Conservation (phyloP, 2,888 invertebrate species). For the Apamea sordens region DNA sequence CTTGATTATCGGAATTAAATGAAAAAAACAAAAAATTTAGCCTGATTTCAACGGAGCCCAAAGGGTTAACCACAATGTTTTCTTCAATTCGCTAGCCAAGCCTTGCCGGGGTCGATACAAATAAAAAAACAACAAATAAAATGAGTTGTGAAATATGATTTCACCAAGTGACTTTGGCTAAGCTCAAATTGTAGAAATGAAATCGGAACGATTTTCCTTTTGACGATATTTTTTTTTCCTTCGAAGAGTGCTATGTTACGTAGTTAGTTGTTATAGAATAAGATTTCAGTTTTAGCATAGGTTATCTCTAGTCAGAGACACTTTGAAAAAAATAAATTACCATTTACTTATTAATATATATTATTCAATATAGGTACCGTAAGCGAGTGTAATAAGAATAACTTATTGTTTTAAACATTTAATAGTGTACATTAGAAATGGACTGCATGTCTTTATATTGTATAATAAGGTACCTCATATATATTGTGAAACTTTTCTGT, state of each 20-base stretch:
- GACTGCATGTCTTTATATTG: constrained; percentile 81
- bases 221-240: constrained; percentile 79
- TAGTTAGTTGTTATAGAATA: constrained; percentile 82
- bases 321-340: constrained; percentile 86
- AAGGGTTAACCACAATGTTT: not conserved
- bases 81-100: constrained; percentile 52
- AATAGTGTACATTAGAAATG: constrained; percentile 79
- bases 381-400: constrained; percentile 85
- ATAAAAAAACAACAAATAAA: constrained; percentile 45
- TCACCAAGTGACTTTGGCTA: constrained; percentile 87
- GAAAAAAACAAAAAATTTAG: not conserved
- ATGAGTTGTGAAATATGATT: constrained; percentile 84
- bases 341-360: constrained; percentile 88
- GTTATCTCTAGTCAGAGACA: constrained; percentile 90
- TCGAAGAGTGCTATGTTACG: constrained; percentile 88
- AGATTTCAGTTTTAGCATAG: constrained; percentile 85
- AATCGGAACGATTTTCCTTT: constrained; percentile 73
- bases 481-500: constrained; percentile 87
- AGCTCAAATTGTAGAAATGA: constrained; percentile 86
- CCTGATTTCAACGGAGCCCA: not conserved
- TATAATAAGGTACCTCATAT: constrained; percentile 69
- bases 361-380: constrained; percentile 83
- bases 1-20: not conserved
- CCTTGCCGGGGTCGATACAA: constrained; percentile 48
- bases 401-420: constrained; percentile 84